Base-by-base conservation (phyloP, 2,797 vertebrate species). In the Monodelphis domestica region DNA sequence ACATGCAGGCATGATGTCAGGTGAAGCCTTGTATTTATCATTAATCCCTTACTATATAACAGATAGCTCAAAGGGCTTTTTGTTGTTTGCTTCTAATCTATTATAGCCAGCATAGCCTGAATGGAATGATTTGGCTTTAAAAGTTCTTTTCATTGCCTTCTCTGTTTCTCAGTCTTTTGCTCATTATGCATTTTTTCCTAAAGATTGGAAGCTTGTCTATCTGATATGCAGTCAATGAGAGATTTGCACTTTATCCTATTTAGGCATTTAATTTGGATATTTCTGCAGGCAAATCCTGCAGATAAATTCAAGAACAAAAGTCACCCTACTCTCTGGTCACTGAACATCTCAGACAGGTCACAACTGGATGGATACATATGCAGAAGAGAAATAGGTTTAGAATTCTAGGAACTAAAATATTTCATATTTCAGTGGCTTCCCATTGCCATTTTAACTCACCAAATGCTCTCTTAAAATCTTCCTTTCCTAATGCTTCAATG, bases 101-200 rank as follows among this genome's bases (percentile, higher is more conserved):
- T 89, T 84, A 93, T 55, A 93, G 53, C 11, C 53, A 91, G 87
- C 15, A 30, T 87, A 88, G 28, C 4, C 29, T 53, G 53, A 88
- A 88, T 52, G 70, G 38, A 84, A 50, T 84, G 70, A 84, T 84
- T 84, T 84, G 38, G 38, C 70, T 84, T 84, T 24, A 84, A 84
- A 84, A 84, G 70, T 84, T 45, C 70, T 84, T 84, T 50, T 84
- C 24, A 50, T n/a, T 53, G 91, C 53, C 26, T 63, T 70, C 87
- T 93, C 57, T 57, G 90, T 28, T n/a, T 95, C 38, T 96, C 50
- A 90, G 89, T 92, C 29, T 92, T 91, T 95, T 26, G 54, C 57
- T 92, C 33, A 55, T 93, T 89, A 96, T 51, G 94, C 63, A 54
- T 50, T 10, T 38, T n/a, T 91, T 95, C 93, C 45, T 91, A 70